phyloP scores from a whole-genome alignment of 2,797 vertebrate species.

The Odontamblyopus lacepedii region DNA sequence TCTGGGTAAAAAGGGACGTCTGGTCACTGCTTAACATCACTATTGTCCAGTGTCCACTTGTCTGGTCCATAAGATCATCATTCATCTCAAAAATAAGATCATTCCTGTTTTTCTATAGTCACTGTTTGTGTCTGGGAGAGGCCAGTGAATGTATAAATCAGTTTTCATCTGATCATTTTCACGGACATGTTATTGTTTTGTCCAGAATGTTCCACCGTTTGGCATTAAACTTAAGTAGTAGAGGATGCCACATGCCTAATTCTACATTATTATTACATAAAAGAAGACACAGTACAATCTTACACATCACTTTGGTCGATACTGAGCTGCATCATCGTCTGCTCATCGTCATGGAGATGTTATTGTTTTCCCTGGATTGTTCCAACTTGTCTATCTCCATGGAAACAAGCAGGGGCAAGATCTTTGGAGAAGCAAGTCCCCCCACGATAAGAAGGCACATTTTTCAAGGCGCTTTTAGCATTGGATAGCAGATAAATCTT shows the following conservation, averaged over 20 bases:
- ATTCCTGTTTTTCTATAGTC: conserved; percentile 16
- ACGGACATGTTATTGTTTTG: neutral
- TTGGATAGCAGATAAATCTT: no score
- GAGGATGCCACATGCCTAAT: no score
- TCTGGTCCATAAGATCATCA: conserved; percentile 8
- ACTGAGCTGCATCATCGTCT: neutral
- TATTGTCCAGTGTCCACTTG: neutral
- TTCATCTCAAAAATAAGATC: conserved; percentile 6
- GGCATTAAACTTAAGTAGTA: neutral
- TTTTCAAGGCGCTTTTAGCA: no score
- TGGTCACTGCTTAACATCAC: no score
- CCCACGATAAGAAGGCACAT: no score
- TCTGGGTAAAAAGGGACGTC: no score
- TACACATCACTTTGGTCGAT: no score
- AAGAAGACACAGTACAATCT: no score
- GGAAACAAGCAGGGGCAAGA: no score
- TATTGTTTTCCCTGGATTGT: neutral
- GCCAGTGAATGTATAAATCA: conserved; percentile 3
- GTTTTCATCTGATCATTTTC: neutral
- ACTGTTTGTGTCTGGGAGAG: conserved; percentile 27
- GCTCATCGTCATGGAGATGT: neutral
- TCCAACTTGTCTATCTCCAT: no score
- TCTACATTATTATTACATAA: no score
- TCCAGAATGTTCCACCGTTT: neutral
- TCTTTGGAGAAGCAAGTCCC: no score